Evolutionary conservation across 2,797 vertebrate species (phyloP).

Genomic region (Australoheros facetus): DNA sequence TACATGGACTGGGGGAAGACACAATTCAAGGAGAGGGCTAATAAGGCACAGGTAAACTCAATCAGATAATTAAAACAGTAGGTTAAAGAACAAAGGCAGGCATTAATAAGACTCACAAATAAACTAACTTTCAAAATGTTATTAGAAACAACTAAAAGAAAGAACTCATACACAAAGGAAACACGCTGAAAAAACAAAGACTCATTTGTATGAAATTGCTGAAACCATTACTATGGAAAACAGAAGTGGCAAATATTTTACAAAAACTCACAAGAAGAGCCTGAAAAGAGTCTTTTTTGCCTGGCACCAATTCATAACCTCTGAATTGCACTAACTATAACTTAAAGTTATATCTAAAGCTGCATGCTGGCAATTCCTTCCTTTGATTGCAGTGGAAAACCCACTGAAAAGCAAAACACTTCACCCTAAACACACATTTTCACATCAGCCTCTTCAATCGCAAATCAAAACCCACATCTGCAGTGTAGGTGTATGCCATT

Average conservation of each 20-base stretch:
- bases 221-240: background rate
- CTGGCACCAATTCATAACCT: background rate
- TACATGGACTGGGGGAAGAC: background rate
- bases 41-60: background rate
- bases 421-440: conserved; percentile 48
- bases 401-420: conserved; percentile 52
- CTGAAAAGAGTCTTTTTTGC: background rate
- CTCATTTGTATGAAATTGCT: background rate
- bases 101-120: background rate
- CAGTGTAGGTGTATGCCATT: background rate
- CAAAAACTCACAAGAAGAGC: background rate
- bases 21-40: background rate
- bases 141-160: background rate
- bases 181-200: background rate
- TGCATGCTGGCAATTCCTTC: background rate
- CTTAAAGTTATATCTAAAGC: conserved; percentile 4
- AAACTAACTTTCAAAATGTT: background rate
- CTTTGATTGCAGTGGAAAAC: conserved; percentile 40
- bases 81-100: background rate
- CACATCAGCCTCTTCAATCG: conserved; percentile 49
- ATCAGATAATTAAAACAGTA: background rate
- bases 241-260: background rate
- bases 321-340: background rate
- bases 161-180: background rate
- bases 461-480: conserved; percentile 34